A percentile compares a stretch with the other conserved stretches of the same genome.
phyloP scores from a whole-genome alignment of 2,888 invertebrate species.

The Dryobota labecula region DNA sequence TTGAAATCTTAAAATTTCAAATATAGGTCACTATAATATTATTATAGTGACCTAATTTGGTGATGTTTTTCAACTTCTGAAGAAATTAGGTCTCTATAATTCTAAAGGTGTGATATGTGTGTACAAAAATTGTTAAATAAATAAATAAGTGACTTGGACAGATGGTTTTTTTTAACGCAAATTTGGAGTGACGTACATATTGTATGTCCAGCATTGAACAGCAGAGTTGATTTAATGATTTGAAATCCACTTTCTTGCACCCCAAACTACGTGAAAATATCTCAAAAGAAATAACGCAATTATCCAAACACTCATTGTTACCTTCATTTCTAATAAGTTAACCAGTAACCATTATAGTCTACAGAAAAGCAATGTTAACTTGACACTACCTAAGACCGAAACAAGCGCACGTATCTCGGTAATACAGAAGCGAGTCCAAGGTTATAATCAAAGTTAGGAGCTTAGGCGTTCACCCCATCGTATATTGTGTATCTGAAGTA shows the following conservation, averaged over 20 bases:
- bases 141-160: background rate
- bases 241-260: background rate
- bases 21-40: too few relatives aligned
- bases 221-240: constrained; percentile 17
- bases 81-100: too few relatives aligned
- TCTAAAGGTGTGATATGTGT: too few relatives aligned
- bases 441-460: constrained; percentile 72
- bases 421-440: constrained; percentile 53
- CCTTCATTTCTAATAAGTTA: background rate
- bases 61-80: too few relatives aligned
- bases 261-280: background rate
- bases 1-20: too few relatives aligned
- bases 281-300: background rate
- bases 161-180: constrained; percentile 11
- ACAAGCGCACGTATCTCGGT: constrained; percentile 41
- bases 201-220: background rate
- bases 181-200: constrained; percentile 3
- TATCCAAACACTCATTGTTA: background rate
- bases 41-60: too few relatives aligned
- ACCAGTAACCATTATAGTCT: too few relatives aligned
- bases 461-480: constrained; percentile 61
- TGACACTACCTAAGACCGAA: constrained; percentile 9
- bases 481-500: constrained; percentile 70
- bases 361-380: constrained; percentile 12
- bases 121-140: too few relatives aligned